Evolutionary conservation across 2,113 vertebrate genomes (phyloP), one percentile per base, ranked within the genome.

Genomic region (Trinectes maculatus): DNA sequence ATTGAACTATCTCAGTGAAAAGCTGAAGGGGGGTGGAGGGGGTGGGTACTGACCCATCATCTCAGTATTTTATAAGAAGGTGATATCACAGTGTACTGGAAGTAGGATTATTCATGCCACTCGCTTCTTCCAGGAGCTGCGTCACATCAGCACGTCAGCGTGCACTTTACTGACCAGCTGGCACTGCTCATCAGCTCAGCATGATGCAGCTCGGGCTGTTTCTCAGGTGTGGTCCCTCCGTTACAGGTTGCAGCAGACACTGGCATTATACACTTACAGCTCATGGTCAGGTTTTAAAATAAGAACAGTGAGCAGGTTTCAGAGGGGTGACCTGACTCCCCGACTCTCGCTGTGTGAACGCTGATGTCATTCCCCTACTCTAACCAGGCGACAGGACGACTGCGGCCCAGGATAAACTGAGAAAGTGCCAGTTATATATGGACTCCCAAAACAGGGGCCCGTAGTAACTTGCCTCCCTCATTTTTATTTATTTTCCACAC

Each of bases 341-440:
- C 11, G 1, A 5, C 66, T 58, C 44, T 18, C 44, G 53, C 65
- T 58, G 44, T 53, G 28, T 72, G 42, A 54, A 61, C 43, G 69
- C 77, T 89, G 87, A 90, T 84, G 82, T 91, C 86, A 89, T 47
- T 21, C 48, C 6, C 33, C 25, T 8, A 48, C 67, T 82, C 76
- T 76, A 10, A 79, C 39, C 72, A 67, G 83, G 85, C 87, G 89
- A 86, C 91, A 87, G 75, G 54, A 29, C 18, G 89, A 85, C 89
- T 88, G 60, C 81, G 56, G 67, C 28, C 28, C 2, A 0, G 39
- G 36, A 80, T 90, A 92, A 90, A 85, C 72, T 66, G 87, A 89
- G 89, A 40, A 83, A 63, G 69, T 57, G 29, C 26, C 24, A 34
- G 84, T 87, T 89, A 92, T 89, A 88, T 80, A 71, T 83, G 87